Percentiles rank a stretch among this genome's conserved stretches.
phyloP scores from a whole-genome alignment of 2,797 vertebrate species.

The Tapera naevia region DNA sequence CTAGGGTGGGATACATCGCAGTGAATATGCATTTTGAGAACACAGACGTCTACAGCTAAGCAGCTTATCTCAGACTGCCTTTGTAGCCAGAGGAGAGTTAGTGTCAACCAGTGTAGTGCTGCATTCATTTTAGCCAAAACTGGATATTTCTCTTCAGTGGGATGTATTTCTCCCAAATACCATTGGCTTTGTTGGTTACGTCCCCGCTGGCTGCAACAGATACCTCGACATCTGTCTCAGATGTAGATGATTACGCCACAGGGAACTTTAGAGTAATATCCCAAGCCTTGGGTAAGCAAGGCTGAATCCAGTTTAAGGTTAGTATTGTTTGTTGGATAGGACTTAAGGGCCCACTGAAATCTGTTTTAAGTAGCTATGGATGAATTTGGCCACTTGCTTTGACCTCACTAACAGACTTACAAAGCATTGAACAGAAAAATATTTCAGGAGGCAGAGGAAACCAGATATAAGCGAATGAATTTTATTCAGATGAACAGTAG shows the following conservation, averaged over 20 bases:
- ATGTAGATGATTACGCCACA: background rate
- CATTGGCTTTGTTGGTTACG: background rate
- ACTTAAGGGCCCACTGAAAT: background rate
- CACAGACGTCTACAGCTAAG: background rate
- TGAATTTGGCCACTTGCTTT: background rate
- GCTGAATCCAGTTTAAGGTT: background rate
- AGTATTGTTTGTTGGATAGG: background rate
- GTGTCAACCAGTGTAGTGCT: background rate
- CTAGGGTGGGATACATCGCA: background rate
- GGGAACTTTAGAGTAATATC: background rate
- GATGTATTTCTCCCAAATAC: background rate
- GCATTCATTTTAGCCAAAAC: background rate
- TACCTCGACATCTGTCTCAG: background rate
- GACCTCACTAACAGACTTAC: background rate
- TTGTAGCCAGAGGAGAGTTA: background rate
- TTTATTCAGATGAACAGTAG: background rate
- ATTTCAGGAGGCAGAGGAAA: background rate
- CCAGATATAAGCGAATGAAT: background rate
- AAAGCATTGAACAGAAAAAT: background rate
- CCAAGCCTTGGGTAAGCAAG: background rate
- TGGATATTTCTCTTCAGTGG: rapidly evolving
- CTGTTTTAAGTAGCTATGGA: background rate
- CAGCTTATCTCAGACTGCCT: background rate
- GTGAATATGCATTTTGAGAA: background rate
- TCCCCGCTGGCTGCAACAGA: background rate